Conservation (phyloP, 2,797 vertebrate species). For the Coregonus sp. region DNA sequence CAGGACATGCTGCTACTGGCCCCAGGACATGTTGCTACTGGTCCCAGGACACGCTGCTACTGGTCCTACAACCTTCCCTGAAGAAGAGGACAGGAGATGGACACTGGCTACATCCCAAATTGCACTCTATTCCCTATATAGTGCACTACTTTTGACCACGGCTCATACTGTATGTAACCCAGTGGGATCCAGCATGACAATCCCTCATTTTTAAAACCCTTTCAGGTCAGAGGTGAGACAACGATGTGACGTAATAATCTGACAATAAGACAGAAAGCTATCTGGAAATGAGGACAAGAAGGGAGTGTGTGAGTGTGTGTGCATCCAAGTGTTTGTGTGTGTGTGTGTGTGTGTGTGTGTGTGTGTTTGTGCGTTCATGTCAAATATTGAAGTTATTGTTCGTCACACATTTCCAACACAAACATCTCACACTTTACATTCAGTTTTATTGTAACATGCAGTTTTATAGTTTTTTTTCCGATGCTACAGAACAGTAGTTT, state of each 20-base stretch:
- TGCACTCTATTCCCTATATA: too few species aligned
- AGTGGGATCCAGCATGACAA: neutral
- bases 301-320: neutral
- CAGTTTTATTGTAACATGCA: too few species aligned
- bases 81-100: neutral
- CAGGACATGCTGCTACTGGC: too few species aligned
- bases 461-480: neutral
- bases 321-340: conserved; percentile 16
- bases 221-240: neutral
- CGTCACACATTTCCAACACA: neutral
- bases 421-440: neutral
- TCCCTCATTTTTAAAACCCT: neutral
- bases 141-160: too few species aligned
- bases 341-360: neutral
- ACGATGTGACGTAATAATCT: neutral
- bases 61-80: neutral
- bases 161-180: neutral
- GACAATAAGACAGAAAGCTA: neutral
- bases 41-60: too few species aligned
- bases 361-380: conserved; percentile 22
- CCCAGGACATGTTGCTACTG: neutral
- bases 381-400: neutral
- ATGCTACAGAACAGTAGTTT: neutral
- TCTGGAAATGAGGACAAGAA: neutral
- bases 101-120: too few species aligned